Conservation (phyloP, 2,888 invertebrate genomes). For the Kryphioiulus occultus region DNA sequence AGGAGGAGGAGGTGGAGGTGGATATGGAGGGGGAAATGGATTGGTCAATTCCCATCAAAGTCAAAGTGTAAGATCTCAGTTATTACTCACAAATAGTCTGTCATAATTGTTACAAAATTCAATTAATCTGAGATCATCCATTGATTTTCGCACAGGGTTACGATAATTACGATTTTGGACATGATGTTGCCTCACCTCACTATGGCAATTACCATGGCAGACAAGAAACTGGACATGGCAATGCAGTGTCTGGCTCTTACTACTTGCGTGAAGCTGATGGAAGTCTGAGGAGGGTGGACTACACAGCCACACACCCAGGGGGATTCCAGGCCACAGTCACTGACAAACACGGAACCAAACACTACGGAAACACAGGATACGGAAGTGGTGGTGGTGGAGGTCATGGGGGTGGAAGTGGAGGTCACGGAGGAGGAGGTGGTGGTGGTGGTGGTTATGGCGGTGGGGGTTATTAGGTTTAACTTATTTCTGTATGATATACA, state of each 20-base stretch:
- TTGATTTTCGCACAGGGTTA: slow-evolving; percentile 37
- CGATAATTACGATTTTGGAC: slow-evolving; percentile 49
- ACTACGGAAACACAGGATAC: slow-evolving; percentile 47
- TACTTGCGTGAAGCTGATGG: slow-evolving; percentile 51
- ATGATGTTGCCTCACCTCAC: slow-evolving; percentile 49
- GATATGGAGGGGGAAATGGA: slow-evolving; percentile 33
- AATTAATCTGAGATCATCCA: neutral
- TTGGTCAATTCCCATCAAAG: slow-evolving; percentile 37
- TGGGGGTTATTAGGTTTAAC: neutral
- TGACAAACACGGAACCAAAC: slow-evolving; percentile 48
- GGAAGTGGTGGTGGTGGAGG: slow-evolving; percentile 39
- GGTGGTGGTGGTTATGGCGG: neutral
- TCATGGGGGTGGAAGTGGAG: neutral
- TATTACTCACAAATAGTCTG: neutral
- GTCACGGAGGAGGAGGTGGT: no score
- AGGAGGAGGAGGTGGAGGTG: slow-evolving; percentile 29
- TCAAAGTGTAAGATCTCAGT: neutral
- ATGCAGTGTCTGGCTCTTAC: slow-evolving; percentile 49
- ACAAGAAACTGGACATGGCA: slow-evolving; percentile 47
- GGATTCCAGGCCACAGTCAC: slow-evolving; percentile 51
- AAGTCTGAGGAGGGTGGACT: slow-evolving; percentile 49
- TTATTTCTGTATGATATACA: no score
- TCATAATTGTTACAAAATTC: neutral
- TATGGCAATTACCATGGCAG: slow-evolving; percentile 52
- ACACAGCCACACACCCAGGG: slow-evolving; percentile 51